Evolutionary conservation across 2,113 vertebrate species (phyloP), one percentile per base, ranked within the genome.

Genomic region (Mormyrus lacerda): DNA sequence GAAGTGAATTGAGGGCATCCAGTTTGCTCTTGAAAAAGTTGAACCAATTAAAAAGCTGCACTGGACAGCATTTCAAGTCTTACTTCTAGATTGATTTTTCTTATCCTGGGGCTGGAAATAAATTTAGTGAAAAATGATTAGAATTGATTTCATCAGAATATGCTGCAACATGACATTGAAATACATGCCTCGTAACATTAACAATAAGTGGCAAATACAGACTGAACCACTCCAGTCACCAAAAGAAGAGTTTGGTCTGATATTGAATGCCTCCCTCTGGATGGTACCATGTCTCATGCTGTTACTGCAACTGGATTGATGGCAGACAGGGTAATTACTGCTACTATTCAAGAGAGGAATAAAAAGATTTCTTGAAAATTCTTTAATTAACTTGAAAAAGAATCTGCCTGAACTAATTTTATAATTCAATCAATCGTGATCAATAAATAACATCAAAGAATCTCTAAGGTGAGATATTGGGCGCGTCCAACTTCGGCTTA

Each of bases 101-200:
- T 42, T 61, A 79, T 89, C 88, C 79, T 85, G 42, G 19, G 53
- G 79, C 82, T 48, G 45, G 39, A 42, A 89, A 42, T 89, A 84
- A 82, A 85, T 89, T 85, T 89, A 89, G 51, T 85, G 82, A 85
- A 89, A 89, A 89, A 85, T 85, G 44, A 79, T 83, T 83, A 61
- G 10, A 85, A 85, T 42, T 45, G 51, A 85, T 89, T 85, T 85
- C 4, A 89, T 82, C 51, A 84, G 83, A 44, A 85, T 73, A 73
- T 44, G 73, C 31, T 35, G 10, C 19, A 55, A 51, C 88, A 73
- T 82, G 27, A 48, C 42, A 58, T 47, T 89, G 76, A 44, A 85
- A 85, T 61, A 84, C 50, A 44, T 19, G 51, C 11, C 11, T 53
- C 9, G 55, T 21, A 84, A 65, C 50, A 89, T 10, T 47, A 65